Percentiles rank a stretch among this genome's conserved stretches.
Conservation (phyloP, 2,113 vertebrate genomes). For the Erpornis zantholeuca region DNA sequence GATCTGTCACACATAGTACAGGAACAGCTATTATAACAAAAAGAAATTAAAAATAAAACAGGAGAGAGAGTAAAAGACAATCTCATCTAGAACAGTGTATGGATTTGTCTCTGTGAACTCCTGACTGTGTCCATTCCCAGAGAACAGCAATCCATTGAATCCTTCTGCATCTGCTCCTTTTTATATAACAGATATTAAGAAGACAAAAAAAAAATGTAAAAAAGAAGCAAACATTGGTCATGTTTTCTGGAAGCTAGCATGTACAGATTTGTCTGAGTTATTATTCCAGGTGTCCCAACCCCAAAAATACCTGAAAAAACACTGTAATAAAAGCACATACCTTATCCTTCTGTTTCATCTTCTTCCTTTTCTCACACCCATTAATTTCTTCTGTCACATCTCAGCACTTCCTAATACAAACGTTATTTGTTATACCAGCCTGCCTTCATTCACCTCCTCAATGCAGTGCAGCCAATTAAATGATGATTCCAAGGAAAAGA, state of each 20-base stretch:
- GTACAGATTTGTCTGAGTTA: background rate
- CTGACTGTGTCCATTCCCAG: background rate
- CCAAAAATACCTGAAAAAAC: background rate
- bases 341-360: background rate
- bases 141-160: background rate
- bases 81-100: background rate
- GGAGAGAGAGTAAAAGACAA: background rate
- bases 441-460: background rate
- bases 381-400: background rate
- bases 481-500: background rate
- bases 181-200: background rate
- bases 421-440: background rate
- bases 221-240: background rate
- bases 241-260: background rate
- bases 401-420: background rate
- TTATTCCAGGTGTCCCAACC: background rate
- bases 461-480: background rate
- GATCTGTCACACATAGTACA: background rate
- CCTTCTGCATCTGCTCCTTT: background rate
- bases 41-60: background rate
- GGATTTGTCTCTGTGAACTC: background rate
- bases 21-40: background rate
- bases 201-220: background rate
- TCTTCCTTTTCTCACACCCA: background rate
- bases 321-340: background rate